Percentiles rank a stretch among this genome's conserved stretches.
These are phyloP conservation scores for Andrena minutula DNA, from an alignment of 2,888 invertebrate genomes.

Conservation along the genomic window DNA sequence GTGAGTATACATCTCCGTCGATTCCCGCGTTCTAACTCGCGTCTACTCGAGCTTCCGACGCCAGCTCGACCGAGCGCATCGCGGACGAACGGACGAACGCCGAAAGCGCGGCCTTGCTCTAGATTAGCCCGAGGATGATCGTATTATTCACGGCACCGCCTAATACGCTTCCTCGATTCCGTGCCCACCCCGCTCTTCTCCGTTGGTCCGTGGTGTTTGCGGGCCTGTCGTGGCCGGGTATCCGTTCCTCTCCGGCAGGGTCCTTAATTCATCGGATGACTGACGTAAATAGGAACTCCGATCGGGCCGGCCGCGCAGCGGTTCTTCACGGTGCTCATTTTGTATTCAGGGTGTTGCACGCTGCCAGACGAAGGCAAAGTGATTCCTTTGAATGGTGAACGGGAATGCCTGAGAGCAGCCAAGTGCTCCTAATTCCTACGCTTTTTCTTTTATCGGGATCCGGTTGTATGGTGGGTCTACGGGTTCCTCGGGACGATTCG, in stretches of 20 bases:
- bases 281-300: conserved; percentile 80
- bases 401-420: conserved; percentile 61
- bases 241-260: conserved; percentile 47
- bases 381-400: conserved; percentile 74
- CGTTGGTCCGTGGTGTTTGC: conserved; percentile 1
- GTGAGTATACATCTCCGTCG: conserved; percentile 86
- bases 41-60: neutral
- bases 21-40: neutral
- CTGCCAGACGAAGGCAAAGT: conserved; percentile 74
- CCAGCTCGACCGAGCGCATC: neutral
- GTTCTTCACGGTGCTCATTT: conserved; percentile 79
- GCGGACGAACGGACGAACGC: neutral
- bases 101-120: neutral
- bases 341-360: conserved; percentile 75
- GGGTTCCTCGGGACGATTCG: conserved; percentile 26
- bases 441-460: conserved; percentile 62
- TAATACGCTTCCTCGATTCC: neutral
- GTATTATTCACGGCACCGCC: neutral
- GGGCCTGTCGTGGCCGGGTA: conserved; percentile 35
- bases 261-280: conserved; percentile 79
- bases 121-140: neutral
- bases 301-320: conserved; percentile 64
- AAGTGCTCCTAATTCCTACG: conserved; percentile 74
- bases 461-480: conserved; percentile 59
- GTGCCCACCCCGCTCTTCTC: neutral